A percentile compares a stretch with the other conserved stretches of the same genome.
Evolutionary conservation across 1,140 invertebrate genomes (phyloP).

Genomic region (Papilio polytes): DNA sequence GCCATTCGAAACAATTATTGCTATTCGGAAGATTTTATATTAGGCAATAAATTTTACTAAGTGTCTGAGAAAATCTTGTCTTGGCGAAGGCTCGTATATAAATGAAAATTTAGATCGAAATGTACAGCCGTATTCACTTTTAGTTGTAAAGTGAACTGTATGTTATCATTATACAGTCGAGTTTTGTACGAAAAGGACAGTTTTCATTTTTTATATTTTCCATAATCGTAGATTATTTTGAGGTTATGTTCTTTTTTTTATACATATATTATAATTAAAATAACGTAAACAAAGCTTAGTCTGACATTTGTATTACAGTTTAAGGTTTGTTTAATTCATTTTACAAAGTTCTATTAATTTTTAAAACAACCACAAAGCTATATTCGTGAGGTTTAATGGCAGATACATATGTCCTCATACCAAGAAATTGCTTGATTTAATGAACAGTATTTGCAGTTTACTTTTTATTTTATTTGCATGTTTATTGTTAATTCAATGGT

Average conservation of each 20-base stretch:
- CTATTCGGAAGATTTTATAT: not conserved
- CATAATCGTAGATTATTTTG: not conserved
- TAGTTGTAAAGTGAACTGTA: not conserved
- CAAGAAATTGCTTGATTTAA: no score
- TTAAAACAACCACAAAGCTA: not conserved
- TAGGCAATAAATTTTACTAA: not conserved
- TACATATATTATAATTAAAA: not conserved
- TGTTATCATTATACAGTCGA: not conserved
- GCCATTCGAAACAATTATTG: not conserved
- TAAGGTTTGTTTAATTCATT: not conserved
- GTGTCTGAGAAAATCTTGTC: not conserved
- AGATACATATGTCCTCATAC: no score
- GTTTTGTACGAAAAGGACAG: not conserved
- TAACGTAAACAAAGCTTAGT: not conserved
- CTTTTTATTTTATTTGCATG: no score
- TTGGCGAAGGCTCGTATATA: not conserved
- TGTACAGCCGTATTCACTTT: not conserved
- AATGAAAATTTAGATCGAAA: conserved; percentile 7
- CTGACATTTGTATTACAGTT: no score
- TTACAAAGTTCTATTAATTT: not conserved
- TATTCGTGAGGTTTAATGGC: not conserved
- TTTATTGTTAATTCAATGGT: no score
- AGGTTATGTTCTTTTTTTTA: not conserved
- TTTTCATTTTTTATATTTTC: not conserved
- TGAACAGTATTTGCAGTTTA: no score